Evolutionary conservation across 2,113 vertebrate species (phyloP).

Genomic region (Burhinus bistriatus): DNA sequence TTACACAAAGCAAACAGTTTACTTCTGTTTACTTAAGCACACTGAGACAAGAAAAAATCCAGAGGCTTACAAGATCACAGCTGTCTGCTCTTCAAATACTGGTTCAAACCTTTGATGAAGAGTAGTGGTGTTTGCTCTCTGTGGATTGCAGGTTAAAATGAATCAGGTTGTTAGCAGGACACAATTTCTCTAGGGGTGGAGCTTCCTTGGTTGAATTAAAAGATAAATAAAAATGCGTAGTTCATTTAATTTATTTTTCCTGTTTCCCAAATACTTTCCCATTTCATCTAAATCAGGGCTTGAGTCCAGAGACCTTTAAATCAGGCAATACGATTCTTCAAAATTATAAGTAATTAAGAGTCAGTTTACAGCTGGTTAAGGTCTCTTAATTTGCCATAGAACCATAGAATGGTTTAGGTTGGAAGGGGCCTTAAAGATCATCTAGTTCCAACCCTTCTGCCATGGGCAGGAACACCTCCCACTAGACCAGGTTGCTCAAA

Average conservation of each 20-base stretch:
- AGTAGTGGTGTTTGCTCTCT: constrained; percentile 39
- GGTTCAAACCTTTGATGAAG: constrained; percentile 14
- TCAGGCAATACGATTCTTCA: neutral
- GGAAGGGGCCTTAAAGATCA: too few relatives aligned
- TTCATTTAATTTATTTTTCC: neutral
- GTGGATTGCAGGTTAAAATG: constrained; percentile 47
- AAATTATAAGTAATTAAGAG: neutral
- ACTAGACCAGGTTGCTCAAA: too few relatives aligned
- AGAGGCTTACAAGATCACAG: constrained; percentile 29
- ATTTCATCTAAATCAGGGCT: neutral
- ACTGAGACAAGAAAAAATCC: constrained; percentile 34
- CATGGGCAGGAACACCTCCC: too few relatives aligned
- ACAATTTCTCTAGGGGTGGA: constrained; percentile 29
- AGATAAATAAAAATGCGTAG: neutral
- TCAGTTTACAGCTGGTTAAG: neutral
- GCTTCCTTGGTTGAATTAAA: neutral
- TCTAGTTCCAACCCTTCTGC: too few relatives aligned
- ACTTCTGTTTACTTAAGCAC: constrained; percentile 50
- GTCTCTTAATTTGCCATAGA: neutral
- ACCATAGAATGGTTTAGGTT: too few relatives aligned
- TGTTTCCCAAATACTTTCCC: neutral
- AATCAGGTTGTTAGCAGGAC: constrained; percentile 33
- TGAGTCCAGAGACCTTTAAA: neutral
- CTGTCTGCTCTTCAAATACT: constrained; percentile 40
- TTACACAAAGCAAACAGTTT: constrained; percentile 32